Evolutionary conservation across 2,113 vertebrate species (phyloP).

Genomic region (Ibidorhyncha struthersii): DNA sequence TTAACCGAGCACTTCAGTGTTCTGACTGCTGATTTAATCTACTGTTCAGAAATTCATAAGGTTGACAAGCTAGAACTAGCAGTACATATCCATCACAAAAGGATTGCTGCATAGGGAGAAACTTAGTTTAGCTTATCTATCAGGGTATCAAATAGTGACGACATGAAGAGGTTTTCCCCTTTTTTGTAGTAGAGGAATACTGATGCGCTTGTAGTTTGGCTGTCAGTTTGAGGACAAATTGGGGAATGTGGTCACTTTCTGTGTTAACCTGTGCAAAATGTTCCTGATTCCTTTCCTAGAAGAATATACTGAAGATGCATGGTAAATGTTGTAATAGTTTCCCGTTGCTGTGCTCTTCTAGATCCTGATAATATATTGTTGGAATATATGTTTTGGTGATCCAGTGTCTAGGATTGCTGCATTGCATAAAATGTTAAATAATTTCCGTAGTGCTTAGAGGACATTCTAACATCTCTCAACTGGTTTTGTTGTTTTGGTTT

Average conservation of each 20-base stretch:
- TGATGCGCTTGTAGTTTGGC: not conserved
- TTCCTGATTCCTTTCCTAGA: not conserved
- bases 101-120: not conserved
- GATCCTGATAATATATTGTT: accelerated
- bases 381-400: not conserved
- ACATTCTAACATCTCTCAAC: not conserved
- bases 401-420: not conserved
- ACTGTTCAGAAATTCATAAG: not conserved
- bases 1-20: not conserved
- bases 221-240: not conserved
- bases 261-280: not conserved
- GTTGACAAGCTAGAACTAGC: not conserved
- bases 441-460: not conserved
- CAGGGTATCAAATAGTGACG: not conserved
- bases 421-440: not conserved
- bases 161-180: not conserved
- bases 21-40: not conserved
- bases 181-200: not conserved
- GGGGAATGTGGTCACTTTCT: not conserved
- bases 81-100: not conserved
- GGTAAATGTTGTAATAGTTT: not conserved
- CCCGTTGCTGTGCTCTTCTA: not conserved
- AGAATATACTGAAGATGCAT: accelerated
- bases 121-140: not conserved
- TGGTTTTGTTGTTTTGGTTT: not conserved